phyloP scores from a whole-genome alignment of 2,888 invertebrate genomes.

The Anaspis maculata region DNA sequence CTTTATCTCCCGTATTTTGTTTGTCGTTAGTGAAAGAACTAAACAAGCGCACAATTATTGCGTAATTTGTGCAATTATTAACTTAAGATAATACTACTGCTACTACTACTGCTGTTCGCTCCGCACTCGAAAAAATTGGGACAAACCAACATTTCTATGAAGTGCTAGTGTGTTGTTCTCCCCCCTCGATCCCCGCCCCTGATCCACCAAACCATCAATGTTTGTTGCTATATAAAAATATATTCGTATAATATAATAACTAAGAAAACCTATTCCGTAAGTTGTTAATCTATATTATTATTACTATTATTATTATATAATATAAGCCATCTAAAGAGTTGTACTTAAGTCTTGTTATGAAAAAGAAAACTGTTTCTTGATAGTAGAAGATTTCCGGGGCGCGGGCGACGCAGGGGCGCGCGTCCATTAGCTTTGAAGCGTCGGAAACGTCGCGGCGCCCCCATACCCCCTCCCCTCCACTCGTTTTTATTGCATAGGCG shows the following conservation, averaged over 20 bases:
- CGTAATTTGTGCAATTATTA: conserved; percentile 4
- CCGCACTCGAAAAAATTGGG: conserved; percentile 1
- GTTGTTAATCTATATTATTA: conserved; percentile 14
- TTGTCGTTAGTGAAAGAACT: too few species aligned
- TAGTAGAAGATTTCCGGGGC: too few species aligned
- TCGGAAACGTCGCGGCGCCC: too few species aligned
- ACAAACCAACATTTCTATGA: conserved; percentile 14
- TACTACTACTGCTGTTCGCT: too few species aligned
- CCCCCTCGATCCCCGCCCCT: conserved; percentile 2
- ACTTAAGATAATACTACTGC: too few species aligned
- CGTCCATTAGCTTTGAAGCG: too few species aligned
- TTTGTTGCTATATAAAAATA: conserved; percentile 15
- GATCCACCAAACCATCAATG: conserved; percentile 4
- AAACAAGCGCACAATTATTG: conserved; percentile 14
- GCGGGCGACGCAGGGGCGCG: too few species aligned
- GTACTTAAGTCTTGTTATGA: conserved; percentile 17
- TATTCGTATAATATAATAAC: conserved; percentile 9
- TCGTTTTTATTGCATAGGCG: too few species aligned
- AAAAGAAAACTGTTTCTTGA: too few species aligned
- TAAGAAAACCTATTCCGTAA: conserved; percentile 14
- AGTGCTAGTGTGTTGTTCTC: conserved; percentile 1
- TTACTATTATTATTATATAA: conserved; percentile 1
- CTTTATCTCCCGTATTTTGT: too few species aligned
- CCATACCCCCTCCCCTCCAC: too few species aligned
- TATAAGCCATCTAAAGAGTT: conserved; percentile 13